Conservation (phyloP, 2,888 invertebrate species). For the Hemicrepidius hirtus region DNA sequence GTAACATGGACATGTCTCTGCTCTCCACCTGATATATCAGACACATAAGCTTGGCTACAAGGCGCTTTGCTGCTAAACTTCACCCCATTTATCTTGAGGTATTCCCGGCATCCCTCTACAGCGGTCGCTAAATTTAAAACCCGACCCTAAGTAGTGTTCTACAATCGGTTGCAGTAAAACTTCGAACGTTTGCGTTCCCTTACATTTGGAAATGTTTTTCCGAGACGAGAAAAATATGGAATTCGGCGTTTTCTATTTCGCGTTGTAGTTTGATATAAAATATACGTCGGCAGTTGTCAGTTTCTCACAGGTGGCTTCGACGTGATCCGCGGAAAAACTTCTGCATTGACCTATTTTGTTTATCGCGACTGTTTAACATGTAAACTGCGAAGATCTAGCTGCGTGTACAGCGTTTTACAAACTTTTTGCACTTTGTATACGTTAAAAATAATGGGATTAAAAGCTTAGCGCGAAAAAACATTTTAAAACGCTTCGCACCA, state of each 20-base stretch:
- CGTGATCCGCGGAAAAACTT: slow-evolving; percentile 20
- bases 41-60: slow-evolving; percentile 24
- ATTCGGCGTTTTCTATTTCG: slow-evolving; percentile 12
- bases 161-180: slow-evolving; percentile 27
- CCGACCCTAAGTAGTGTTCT: slow-evolving; percentile 21
- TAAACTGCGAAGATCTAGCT: background rate
- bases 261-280: slow-evolving; percentile 23
- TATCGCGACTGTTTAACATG: slow-evolving; percentile 1
- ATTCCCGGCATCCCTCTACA: slow-evolving; percentile 28
- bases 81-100: slow-evolving; percentile 31
- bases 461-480: slow-evolving; percentile 7
- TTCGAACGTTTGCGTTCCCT: slow-evolving; percentile 17
- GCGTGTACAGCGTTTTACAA: background rate
- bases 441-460: slow-evolving; percentile 20
- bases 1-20: slow-evolving; percentile 8
- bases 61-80: slow-evolving; percentile 32
- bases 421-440: background rate
- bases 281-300: slow-evolving; percentile 28
- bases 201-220: slow-evolving; percentile 16
- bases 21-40: slow-evolving; percentile 24
- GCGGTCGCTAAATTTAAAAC: slow-evolving; percentile 29
- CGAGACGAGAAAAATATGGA: slow-evolving; percentile 11
- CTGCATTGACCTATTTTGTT: slow-evolving; percentile 2
- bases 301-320: slow-evolving; percentile 26
- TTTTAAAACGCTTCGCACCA: slow-evolving; percentile 5